Percentiles rank a stretch among this genome's conserved stretches.
These are phyloP conservation scores for Cochlearius cochlearius DNA, from an alignment of 2,113 vertebrate species.

Conservation along the genomic window DNA sequence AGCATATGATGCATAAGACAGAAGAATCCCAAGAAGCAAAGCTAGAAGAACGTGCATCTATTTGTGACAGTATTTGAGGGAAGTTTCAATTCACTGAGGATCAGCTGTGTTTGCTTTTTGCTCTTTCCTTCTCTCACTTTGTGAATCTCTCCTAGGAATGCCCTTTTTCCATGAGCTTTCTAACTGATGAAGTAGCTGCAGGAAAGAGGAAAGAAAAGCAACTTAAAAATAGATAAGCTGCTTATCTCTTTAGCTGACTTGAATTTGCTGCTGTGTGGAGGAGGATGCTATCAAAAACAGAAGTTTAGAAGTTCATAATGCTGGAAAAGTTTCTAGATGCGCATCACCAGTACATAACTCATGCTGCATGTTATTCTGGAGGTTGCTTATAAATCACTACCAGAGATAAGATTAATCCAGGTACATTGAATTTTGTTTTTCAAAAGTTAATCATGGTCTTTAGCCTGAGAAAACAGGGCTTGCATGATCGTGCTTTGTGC, in stretches of 20 bases:
- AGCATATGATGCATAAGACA: neutral
- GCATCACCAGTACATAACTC: neutral
- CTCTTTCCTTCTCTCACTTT: neutral
- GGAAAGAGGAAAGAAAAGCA: slow-evolving; percentile 5
- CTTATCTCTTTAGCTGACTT: slow-evolving; percentile 37
- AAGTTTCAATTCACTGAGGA: neutral
- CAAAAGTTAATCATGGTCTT: neutral
- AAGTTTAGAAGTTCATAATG: slow-evolving; percentile 14
- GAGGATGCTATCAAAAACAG: slow-evolving; percentile 24
- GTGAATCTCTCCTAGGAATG: slow-evolving; percentile 8
- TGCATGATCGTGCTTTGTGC: neutral
- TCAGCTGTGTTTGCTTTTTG: slow-evolving; percentile 20
- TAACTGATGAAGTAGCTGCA: slow-evolving; percentile 31
- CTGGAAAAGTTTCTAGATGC: slow-evolving; percentile 41
- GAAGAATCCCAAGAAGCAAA: neutral
- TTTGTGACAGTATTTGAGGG: neutral
- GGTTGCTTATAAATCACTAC: neutral
- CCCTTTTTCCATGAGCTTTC: slow-evolving; percentile 7
- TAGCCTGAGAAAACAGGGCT: neutral
- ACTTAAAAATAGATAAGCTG: slow-evolving; percentile 47
- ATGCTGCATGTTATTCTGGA: neutral
- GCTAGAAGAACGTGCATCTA: neutral
- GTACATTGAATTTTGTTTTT: neutral
- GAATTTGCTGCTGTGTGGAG: slow-evolving; percentile 24
- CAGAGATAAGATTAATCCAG: slow-evolving; percentile 25